Conservation (phyloP, 2,113 vertebrate species). For the Psettodes erumei region DNA sequence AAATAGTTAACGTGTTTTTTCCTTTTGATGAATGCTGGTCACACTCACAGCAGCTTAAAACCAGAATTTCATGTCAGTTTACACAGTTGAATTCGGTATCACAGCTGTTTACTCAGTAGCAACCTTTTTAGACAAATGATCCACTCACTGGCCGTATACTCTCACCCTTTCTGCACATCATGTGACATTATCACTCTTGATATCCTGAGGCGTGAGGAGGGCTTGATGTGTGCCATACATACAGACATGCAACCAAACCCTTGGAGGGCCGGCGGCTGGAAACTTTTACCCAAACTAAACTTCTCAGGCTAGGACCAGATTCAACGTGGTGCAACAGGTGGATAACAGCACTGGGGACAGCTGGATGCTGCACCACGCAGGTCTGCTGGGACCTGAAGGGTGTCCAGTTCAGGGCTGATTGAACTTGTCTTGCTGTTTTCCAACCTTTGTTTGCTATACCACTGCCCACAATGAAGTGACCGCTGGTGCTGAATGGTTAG, state of each 20-base stretch:
- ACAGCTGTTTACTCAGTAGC: not conserved
- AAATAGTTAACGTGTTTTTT: too few relatives aligned
- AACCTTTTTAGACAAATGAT: not conserved
- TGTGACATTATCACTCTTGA: slow-evolving; percentile 16
- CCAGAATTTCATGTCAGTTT: too few relatives aligned
- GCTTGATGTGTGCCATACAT: too few relatives aligned
- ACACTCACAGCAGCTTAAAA: not conserved
- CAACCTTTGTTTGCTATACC: slow-evolving; percentile 25
- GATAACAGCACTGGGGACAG: slow-evolving; percentile 36
- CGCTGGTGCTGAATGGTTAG: slow-evolving; percentile 6
- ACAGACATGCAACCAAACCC: slow-evolving; percentile 7
- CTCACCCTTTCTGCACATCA: not conserved
- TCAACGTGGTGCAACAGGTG: slow-evolving; percentile 39
- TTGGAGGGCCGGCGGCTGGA: slow-evolving; percentile 33
- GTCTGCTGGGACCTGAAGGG: slow-evolving; percentile 59
- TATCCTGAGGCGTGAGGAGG: slow-evolving; percentile 14
- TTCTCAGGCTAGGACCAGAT: slow-evolving; percentile 43
- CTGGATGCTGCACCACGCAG: slow-evolving; percentile 32
- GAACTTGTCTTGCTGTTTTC: slow-evolving; percentile 35
- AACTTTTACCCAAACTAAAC: slow-evolving; percentile 23
- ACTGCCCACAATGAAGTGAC: slow-evolving; percentile 18
- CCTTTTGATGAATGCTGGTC: too few relatives aligned
- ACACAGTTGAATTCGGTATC: too few relatives aligned
- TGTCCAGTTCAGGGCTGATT: slow-evolving; percentile 44
- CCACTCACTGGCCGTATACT: slow-evolving; percentile 2